Conservation (phyloP, 2,888 invertebrate genomes). For the Mesodorylaimus sp. region DNA sequence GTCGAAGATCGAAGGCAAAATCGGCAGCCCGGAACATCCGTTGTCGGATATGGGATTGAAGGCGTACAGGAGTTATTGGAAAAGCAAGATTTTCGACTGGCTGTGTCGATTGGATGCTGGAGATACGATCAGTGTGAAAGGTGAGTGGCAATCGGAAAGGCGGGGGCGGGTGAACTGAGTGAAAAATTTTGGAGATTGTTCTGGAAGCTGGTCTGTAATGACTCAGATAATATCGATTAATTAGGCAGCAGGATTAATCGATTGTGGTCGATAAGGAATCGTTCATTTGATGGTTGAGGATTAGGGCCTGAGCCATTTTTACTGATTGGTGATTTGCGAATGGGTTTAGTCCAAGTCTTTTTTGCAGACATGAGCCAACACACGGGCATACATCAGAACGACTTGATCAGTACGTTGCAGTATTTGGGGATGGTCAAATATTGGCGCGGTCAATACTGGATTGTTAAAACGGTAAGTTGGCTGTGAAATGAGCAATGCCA, state of each 20-base stretch:
- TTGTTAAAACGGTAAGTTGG: slow-evolving; percentile 76
- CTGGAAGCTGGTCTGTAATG: too few species aligned
- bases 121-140: slow-evolving; percentile 64
- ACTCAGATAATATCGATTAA: too few species aligned
- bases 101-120: slow-evolving; percentile 53
- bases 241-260: too few species aligned
- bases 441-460: slow-evolving; percentile 95
- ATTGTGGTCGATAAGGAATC: too few species aligned
- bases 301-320: too few species aligned
- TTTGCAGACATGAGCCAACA: slow-evolving; percentile 54
- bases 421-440: slow-evolving; percentile 94
- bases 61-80: slow-evolving; percentile 96
- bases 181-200: too few species aligned
- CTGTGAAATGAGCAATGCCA: too few species aligned
- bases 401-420: slow-evolving; percentile 89
- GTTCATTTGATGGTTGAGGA: too few species aligned
- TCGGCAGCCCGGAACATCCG: slow-evolving; percentile 97
- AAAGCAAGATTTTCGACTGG: slow-evolving; percentile 75
- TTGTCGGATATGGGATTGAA: slow-evolving; percentile 88
- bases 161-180: too few species aligned
- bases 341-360: too few species aligned
- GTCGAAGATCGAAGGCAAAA: slow-evolving; percentile 83
- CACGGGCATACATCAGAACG: slow-evolving; percentile 86
- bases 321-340: too few species aligned
- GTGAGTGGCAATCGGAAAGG: too few species aligned